phyloP scores from a whole-genome alignment of 2,797 vertebrate species.

The Pseudochaenichthys georgianus region DNA sequence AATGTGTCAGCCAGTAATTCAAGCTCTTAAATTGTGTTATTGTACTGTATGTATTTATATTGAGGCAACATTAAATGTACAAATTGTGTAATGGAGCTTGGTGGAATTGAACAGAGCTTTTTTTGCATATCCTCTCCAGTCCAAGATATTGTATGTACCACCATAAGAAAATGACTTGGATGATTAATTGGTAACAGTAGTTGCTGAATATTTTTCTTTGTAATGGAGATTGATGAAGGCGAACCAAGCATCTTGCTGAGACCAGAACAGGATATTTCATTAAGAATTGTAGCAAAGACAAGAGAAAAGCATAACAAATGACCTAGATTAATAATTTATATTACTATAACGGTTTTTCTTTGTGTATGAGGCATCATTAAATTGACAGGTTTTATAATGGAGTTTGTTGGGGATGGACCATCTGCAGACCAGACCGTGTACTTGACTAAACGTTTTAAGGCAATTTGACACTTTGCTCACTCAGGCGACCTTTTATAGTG shows the following conservation, averaged over 20 bases:
- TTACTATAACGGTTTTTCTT: too few species aligned
- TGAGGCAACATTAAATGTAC: background rate
- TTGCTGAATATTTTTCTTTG: too few species aligned
- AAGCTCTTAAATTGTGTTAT: background rate
- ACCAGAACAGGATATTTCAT: background rate
- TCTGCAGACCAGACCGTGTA: conserved; percentile 2
- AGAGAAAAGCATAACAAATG: too few species aligned
- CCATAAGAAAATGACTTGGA: too few species aligned
- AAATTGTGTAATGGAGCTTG: conserved; percentile 23
- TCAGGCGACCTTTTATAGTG: background rate
- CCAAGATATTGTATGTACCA: too few species aligned
- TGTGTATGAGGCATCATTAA: background rate
- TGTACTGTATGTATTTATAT: background rate
- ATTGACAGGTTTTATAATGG: conserved; percentile 4
- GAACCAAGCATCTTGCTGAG: background rate
- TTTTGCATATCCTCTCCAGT: background rate
- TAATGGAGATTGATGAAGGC: conserved; percentile 18
- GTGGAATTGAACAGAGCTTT: background rate
- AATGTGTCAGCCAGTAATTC: background rate
- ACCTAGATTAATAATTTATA: too few species aligned
- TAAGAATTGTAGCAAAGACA: too few species aligned
- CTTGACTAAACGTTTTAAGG: conserved; percentile 4
- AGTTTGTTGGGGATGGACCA: conserved; percentile 15
- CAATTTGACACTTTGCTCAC: background rate
- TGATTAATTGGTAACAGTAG: too few species aligned